phyloP scores from a whole-genome alignment of 2,888 invertebrate genomes.

The Odontomyia ornata region DNA sequence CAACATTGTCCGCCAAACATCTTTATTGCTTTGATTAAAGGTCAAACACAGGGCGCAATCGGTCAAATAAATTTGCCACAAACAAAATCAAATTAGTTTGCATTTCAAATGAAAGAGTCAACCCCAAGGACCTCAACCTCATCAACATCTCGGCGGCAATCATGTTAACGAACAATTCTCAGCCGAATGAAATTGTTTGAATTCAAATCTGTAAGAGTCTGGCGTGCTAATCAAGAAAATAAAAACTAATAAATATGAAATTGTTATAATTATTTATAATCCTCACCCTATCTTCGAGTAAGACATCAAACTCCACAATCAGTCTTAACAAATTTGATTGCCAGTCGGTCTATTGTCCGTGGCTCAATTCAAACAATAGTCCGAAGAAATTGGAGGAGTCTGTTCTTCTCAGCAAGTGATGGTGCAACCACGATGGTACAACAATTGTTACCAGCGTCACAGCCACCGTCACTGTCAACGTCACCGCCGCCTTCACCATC shows the following conservation, averaged over 20 bases:
- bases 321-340: constrained; percentile 40
- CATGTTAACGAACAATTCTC: not conserved
- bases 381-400: constrained; percentile 20
- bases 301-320: constrained; percentile 34
- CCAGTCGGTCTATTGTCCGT: constrained; percentile 35
- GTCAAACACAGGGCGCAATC: constrained; percentile 42
- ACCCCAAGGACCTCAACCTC: not conserved
- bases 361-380: constrained; percentile 32
- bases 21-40: constrained; percentile 44
- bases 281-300: constrained; percentile 29
- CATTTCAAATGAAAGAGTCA: constrained; percentile 11
- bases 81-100: constrained; percentile 40
- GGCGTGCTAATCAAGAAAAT: constrained; percentile 18
- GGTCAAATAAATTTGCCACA: constrained; percentile 44
- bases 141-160: not conserved
- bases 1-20: not conserved
- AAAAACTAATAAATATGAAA: constrained; percentile 7
- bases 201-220: constrained; percentile 15
- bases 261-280: constrained; percentile 42
- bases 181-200: constrained; percentile 21
- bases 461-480: constrained; percentile 21
- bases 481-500: constrained; percentile 13
- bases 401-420: not conserved
- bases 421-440: not conserved
- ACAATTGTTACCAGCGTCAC: not conserved